phyloP scores from a whole-genome alignment of 2,113 vertebrate species.

The Cercopithecus mona region DNA sequence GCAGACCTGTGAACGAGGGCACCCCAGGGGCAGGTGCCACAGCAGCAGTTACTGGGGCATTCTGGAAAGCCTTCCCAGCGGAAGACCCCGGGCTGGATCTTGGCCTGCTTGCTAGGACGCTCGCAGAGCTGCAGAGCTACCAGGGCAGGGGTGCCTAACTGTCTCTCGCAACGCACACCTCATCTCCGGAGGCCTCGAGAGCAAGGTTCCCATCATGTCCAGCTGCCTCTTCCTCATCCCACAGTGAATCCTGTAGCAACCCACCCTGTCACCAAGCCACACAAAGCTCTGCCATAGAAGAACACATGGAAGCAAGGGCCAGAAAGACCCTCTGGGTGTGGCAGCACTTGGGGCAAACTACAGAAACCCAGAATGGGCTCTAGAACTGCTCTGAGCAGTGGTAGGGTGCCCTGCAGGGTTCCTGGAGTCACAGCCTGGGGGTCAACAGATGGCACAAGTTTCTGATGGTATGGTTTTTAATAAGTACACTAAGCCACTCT shows the following conservation, averaged over 20 bases:
- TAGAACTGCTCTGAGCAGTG: background rate
- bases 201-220: accelerated
- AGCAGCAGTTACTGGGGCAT: accelerated
- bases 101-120: background rate
- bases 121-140: accelerated
- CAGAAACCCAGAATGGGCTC: background rate
- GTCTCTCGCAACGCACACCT: accelerated
- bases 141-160: background rate
- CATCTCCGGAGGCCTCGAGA: background rate
- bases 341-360: background rate
- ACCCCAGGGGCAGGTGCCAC: accelerated
- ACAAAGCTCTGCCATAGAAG: background rate
- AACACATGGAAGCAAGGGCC: background rate
- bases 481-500: too few relatives aligned
- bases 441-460: accelerated
- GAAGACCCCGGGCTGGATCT: background rate
- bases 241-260: background rate
- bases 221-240: background rate
- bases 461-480: background rate
- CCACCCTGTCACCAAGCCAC: background rate
- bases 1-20: too few relatives aligned
- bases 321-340: background rate
- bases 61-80: background rate
- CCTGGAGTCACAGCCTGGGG: background rate
- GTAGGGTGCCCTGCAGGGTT: accelerated